Evolutionary conservation across 2,113 vertebrate genomes (phyloP), one percentile per base, ranked within the genome.

Genomic region (Camelus bactrianus): DNA sequence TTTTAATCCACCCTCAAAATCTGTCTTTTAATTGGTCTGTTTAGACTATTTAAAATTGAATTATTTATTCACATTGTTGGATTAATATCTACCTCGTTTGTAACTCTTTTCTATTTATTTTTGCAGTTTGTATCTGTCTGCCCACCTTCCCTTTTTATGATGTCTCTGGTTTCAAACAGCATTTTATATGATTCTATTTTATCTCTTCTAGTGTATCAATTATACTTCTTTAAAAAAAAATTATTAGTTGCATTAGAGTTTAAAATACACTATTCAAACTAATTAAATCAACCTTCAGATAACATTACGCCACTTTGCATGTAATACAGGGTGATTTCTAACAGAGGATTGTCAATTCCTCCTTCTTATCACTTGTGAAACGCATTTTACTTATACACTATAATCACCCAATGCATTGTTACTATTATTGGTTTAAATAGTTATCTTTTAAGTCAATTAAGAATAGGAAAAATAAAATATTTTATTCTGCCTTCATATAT

Each of bases 111-210:
- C 20, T 54, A 38, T 48, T 42, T 79, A 15, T 24, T 80, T 65
- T 69, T 93, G 13, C 24, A 42, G 8, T 82, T 86, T 77, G 6
- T 32, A 35, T 35, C 28, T 30, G 28, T 67, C 3, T 89, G 19
- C 4, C 5, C 3, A 19, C 16, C 7, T 15, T 0, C 2, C 6
- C 1, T 6, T 60, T 56, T 35, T 83, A 42, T 80, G 32, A 4
- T 17, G 35, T 70, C 1, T 77, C 26, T 87, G 9, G 2, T 48
- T 89, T 96, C 85, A 77, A 93, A 46, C 10, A 80, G 8, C 10
- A 84, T 75, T 69, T 91, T 67, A 69, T 65, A 42, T 28, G 3
- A 70, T 65, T 84, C 12, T 8, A 11, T 83, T 90, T 65, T 60
- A 84, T 77, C 12, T 50, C n/a, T 22, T 50, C 54, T 46, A 93